Evolutionary conservation across 2,797 vertebrate species (phyloP), one percentile per base, ranked within the genome.

Genomic region (Triplophysa bombifrons): DNA sequence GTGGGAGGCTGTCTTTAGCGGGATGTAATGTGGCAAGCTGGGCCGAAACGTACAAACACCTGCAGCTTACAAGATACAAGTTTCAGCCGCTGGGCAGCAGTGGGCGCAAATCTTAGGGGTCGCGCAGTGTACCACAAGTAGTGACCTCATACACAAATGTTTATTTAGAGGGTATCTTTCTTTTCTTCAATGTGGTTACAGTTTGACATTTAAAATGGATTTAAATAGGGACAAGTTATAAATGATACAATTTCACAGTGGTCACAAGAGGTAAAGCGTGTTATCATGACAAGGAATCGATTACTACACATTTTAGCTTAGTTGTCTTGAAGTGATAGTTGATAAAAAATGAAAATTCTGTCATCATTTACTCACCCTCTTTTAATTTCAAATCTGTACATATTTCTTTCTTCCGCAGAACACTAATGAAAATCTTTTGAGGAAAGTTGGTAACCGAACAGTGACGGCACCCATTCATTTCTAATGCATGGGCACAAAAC

Each of bases 1-100:
- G 56, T 6, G 2, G 25, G 19, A 34, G 25, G 55, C 2, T 22
- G 27, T 44, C 69, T 69, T 77, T 77, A 27, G 19, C n/a, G 19
- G 48, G 30, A 71, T 78, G 0, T 71, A 63, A 63, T 53, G 12
- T 64, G 58, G 46, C 58, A n/a, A 9, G 14, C 27, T 63, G 27
- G 10, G 5, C 17, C n/a, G n/a, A 11, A 19, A 65, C 19, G 6
- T 41, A 13, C 16, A 19, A 64, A 64, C 34, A 78, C 30, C 46
- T 63, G 56, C 58, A 63, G n/a, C n/a, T 55, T 63, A 64, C 46
- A 72, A 27, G 20, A 64, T 25, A 44, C 53, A 68, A 55, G 25
- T 63, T 78, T 55, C 48, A 55, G 48, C 48, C 27, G 51, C 13
- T 41, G 19, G 61, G 73, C 27, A 63, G 14, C 27, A 9, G 60